Evolutionary conservation across 2,888 invertebrate species (phyloP).

Genomic region (Caenorhabditis afra): DNA sequence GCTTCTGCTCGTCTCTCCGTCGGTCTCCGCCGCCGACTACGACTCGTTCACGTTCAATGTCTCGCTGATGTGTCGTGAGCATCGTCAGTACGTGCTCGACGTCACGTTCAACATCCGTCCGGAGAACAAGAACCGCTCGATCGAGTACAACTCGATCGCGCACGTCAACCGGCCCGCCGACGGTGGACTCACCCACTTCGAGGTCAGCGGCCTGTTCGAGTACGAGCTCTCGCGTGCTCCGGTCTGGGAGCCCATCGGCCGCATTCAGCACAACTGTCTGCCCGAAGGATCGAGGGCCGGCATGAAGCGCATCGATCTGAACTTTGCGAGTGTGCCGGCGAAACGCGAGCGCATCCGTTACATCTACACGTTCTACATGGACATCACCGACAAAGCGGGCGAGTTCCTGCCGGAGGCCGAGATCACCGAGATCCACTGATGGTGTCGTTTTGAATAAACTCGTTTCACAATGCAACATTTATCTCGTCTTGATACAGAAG

Average conservation of each 20-base stretch:
- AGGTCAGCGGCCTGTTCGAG: conserved; percentile 20
- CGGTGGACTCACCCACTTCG: conserved; percentile 2
- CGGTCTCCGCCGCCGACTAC: conserved; percentile 15
- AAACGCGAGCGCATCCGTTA: conserved; percentile 24
- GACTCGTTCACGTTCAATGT: conserved; percentile 41
- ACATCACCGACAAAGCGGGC: conserved; percentile 30
- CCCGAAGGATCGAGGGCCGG: not conserved
- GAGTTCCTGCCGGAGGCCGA: conserved; percentile 12
- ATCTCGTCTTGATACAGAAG: conserved; percentile 49
- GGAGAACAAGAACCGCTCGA: conserved; percentile 3
- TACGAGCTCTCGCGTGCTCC: conserved; percentile 9
- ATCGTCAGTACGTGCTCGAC: conserved; percentile 13
- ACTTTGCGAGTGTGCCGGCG: conserved; percentile 21
- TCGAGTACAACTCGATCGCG: not conserved
- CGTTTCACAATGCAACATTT: not conserved
- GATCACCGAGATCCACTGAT: not conserved
- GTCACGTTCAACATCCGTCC: conserved; percentile 33
- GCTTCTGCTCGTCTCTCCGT: conserved; percentile 10
- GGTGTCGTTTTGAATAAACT: not conserved
- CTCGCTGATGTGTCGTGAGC: conserved; percentile 22
- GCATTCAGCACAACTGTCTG: conserved; percentile 20
- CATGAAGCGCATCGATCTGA: conserved; percentile 6
- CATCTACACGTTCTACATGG: conserved; percentile 25
- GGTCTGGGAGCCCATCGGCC: conserved; percentile 28
- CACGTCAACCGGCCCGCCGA: not conserved